Base-by-base conservation (phyloP, 2,888 invertebrate genomes). In the Noctua janthina region DNA sequence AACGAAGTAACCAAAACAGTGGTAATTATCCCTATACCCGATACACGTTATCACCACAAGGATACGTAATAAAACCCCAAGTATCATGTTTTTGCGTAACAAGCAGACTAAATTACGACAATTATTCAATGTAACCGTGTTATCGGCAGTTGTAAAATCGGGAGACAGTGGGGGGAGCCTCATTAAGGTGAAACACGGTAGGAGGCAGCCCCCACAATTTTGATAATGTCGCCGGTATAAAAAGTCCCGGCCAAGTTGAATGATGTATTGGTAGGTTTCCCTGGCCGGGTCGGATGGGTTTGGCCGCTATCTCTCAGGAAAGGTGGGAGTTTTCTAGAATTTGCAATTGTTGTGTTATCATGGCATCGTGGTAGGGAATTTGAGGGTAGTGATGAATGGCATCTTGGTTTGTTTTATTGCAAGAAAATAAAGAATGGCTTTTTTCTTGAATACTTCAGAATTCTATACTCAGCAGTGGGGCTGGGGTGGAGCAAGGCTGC, bases 81-180 rank as follows among this genome's bases (percentile, higher is more conserved):
- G 94, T 94, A 92, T 94, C 95, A 93, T 95, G 95, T 96, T 95
- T 95, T 94, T 94, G 93, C 93, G 92, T 95, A 96, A 96, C 96
- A 96, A 95, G 95, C 94, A 92, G 93, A 90, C 94, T 95, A 95
- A 96, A 96, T 96, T 95, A 95, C 95, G 94, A 96, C 96, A 96
- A 96, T 96, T 96, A 96, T 96, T 96, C 96, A 96, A 96, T 96
- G 96, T 94, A 92, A 92, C 93, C 91, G 92, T 93, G 95, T 93
- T 96, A 96, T 96, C 96, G 96, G 96, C 95, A 95, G 95, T 94
- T 95, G 94, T 95, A 94, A 95, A 95, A 95, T 95, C 92, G 92
- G 93, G 93, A 93, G 93, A 93, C 92, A 90, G 91, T 90, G 91
- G 93, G 93, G 93, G 91, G 90, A 85, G 83, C 84, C 95, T 96